Percentiles rank a stretch among this genome's conserved stretches.
Evolutionary conservation across 2,888 invertebrate species (phyloP).

Genomic region (Pammene fasciana): DNA sequence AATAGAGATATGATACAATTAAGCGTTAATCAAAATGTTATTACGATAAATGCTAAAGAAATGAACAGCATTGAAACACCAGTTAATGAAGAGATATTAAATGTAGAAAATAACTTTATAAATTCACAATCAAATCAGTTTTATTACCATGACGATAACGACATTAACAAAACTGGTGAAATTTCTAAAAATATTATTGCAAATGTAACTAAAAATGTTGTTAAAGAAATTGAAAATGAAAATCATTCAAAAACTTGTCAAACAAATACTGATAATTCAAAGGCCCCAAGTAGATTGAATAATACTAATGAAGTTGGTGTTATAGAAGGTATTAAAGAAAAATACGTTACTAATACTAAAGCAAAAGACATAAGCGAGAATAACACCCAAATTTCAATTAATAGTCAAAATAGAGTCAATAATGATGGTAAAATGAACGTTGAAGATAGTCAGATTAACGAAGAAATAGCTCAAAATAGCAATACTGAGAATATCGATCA

Average conservation of each 20-base stretch:
- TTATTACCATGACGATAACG: neutral
- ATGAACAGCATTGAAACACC: neutral
- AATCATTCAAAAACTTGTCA: neutral
- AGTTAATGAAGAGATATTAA: neutral
- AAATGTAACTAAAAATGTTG: neutral
- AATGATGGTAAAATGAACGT: neutral
- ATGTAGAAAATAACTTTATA: neutral
- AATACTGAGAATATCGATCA: conserved; percentile 19
- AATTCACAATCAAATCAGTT: neutral
- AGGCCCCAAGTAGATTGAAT: neutral
- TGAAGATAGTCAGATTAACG: neutral
- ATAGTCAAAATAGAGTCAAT: neutral
- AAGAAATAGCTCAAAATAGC: conserved; percentile 2
- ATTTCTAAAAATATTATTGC: neutral
- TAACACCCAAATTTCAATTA: neutral
- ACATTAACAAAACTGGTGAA: neutral
- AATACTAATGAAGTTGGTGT: neutral
- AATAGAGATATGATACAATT: neutral
- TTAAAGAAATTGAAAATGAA: neutral
- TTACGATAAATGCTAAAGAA: no score
- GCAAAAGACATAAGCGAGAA: neutral
- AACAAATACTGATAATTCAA: neutral
- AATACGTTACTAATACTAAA: neutral
- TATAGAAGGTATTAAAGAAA: neutral
- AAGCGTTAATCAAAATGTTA: neutral